These are phyloP conservation scores for Hypolimnas misippus DNA, from an alignment of 2,888 invertebrate species.

Conservation along the genomic window DNA sequence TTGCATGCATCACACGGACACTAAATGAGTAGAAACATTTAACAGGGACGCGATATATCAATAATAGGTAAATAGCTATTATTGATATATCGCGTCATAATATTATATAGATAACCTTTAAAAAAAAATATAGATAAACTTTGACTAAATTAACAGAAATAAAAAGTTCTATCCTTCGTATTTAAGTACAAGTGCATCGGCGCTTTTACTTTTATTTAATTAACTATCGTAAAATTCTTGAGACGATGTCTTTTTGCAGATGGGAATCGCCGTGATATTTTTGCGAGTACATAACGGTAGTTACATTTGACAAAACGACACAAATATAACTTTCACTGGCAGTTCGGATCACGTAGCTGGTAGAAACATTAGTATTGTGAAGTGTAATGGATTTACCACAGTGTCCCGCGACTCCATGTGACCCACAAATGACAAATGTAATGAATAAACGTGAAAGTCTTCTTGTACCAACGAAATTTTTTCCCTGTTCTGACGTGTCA, in stretches of 20 bases:
- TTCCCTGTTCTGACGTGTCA: neutral
- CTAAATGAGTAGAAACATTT: no score
- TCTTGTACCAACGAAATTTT: neutral
- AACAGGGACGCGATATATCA: no score
- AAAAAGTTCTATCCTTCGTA: neutral
- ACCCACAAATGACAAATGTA: slow-evolving; percentile 75
- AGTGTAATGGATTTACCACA: slow-evolving; percentile 62
- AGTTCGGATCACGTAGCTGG: slow-evolving; percentile 61
- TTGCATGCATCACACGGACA: no score
- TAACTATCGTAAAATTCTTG: neutral
- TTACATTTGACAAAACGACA: slow-evolving; percentile 57
- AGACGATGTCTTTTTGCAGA: neutral
- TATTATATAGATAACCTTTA: no score
- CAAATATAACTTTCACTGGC: slow-evolving; percentile 70
- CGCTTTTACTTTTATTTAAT: slow-evolving; percentile 5
- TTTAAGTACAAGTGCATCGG: neutral
- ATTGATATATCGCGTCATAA: no score
- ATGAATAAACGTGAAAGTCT: slow-evolving; percentile 61
- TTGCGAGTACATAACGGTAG: slow-evolving; percentile 51
- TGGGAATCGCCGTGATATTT: slow-evolving; percentile 6
- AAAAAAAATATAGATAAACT: no score
- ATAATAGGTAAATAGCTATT: no score
- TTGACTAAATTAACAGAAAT: neutral
- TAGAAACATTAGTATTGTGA: slow-evolving; percentile 62
- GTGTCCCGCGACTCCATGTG: slow-evolving; percentile 57